A percentile compares a stretch with the other conserved stretches of the same genome.
Conservation (phyloP, 2,797 vertebrate genomes). For the Morus bassanus region DNA sequence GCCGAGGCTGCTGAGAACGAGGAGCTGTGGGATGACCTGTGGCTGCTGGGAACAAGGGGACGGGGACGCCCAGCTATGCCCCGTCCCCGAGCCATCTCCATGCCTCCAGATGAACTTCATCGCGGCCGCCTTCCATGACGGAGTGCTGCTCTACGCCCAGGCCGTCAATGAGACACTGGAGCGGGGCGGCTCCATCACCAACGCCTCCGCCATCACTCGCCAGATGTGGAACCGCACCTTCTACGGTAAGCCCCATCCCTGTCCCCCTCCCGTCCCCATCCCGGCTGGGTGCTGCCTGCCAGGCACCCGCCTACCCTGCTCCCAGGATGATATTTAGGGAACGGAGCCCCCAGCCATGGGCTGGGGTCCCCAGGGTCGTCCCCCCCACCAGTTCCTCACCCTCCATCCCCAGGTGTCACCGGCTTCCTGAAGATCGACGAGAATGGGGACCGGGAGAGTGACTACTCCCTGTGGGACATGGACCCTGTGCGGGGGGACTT, state of each 20-base stretch:
- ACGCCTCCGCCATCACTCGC: constrained; percentile 74
- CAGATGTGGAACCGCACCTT: constrained; percentile 92
- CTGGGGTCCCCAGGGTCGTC: neutral
- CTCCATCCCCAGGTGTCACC: constrained; percentile 80
- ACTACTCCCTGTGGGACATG: constrained; percentile 93
- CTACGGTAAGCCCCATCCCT: constrained; percentile 72
- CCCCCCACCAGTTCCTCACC: neutral
- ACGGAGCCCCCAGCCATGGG: neutral
- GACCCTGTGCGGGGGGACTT: constrained; percentile 78
- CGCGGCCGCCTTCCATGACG: constrained; percentile 88
- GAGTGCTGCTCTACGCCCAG: constrained; percentile 86
- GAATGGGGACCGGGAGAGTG: constrained; percentile 89
- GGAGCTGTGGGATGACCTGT: neutral
- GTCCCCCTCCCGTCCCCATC: rapidly evolving
- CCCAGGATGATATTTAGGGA: neutral
- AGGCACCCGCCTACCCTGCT: rapidly evolving
- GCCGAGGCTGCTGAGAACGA: neutral
- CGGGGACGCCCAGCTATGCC: rapidly evolving
- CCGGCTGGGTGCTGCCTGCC: neutral
- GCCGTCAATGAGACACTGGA: constrained; percentile 84
- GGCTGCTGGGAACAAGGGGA: neutral
- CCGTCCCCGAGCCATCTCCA: rapidly evolving
- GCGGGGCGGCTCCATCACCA: constrained; percentile 36
- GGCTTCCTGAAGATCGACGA: constrained; percentile 88
- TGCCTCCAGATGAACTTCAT: constrained; percentile 88